phyloP scores from a whole-genome alignment of 2,888 invertebrate genomes.

The Myopa tessellatipennis region DNA sequence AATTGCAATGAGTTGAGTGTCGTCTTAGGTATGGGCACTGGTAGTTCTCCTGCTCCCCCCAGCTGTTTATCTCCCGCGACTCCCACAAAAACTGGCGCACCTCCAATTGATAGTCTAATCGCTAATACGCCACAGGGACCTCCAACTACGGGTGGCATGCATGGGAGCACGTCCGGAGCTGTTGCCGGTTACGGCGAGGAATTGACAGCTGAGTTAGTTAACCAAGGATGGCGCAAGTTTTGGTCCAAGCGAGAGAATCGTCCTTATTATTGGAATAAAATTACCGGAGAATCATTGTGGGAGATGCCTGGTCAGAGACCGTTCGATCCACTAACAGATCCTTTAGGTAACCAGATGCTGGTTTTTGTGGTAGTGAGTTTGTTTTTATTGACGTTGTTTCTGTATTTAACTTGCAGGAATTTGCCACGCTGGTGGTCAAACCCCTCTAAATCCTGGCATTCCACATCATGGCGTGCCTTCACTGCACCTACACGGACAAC shows the following conservation, averaged over 20 bases:
- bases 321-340: constrained; percentile 93
- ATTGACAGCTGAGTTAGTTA: constrained; percentile 69
- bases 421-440: constrained; percentile 59
- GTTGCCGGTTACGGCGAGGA: constrained; percentile 63
- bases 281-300: constrained; percentile 96
- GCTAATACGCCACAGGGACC: constrained; percentile 67
- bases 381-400: not conserved
- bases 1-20: constrained; percentile 22
- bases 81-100: constrained; percentile 62
- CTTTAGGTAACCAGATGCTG: constrained; percentile 71
- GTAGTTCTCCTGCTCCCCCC: constrained; percentile 47
- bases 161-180: constrained; percentile 49
- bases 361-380: not conserved
- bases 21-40: constrained; percentile 8
- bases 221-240: constrained; percentile 95
- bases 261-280: constrained; percentile 96
- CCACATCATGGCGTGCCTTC: constrained; percentile 49
- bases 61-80: constrained; percentile 65
- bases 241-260: constrained; percentile 96
- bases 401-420: constrained; percentile 49
- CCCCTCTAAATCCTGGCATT: constrained; percentile 66
- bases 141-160: constrained; percentile 50
- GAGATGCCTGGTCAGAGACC: constrained; percentile 86
- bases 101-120: constrained; percentile 60
- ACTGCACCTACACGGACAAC: constrained; percentile 51